Base-by-base conservation (phyloP, 2,113 vertebrate genomes). In the Salvator merianae region DNA sequence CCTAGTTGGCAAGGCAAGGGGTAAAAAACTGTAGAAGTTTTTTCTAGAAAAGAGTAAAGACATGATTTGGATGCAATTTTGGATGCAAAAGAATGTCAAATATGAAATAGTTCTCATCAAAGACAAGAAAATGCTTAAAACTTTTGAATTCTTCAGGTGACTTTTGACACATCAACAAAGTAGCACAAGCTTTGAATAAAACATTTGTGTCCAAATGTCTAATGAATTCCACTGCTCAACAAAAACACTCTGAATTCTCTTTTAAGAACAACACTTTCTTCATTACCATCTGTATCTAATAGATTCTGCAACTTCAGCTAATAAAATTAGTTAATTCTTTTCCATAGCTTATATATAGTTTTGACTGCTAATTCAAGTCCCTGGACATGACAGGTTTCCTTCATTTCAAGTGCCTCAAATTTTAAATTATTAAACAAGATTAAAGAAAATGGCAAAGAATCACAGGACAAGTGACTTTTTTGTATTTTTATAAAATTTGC, bases 401-500 rank as follows among this genome's bases (percentile, higher is more conserved):
- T 74, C 77, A 79, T n/a, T 66, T 40, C 18, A 84, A 7, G 34
- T 26, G 72, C 28, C 43, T 71, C 20, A 79, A 32, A 34, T 73
- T 34, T 38, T 68, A 65, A 34, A 16, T 34, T 28, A 79, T 1
- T 20, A 71, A 74, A 84, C 0, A 0, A 18, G 72, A 63, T 4
- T 3, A 0, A 4, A 2, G 1, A 71, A 76, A 69, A 84, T 24
- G 7, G 24, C 38, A 34, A 83, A 89, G 34, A 59, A 85, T 34
- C 83, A 82, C 22, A 80, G 43, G 75, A 9, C 4, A n/a, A 73
- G 5, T 72, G 47, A 2, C 9, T 59, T 83, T 73, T 77, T 87
- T 81, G 78, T 88, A 72, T 92, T 95, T 95, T 95, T 95, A 94
- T 93, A 94, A 94, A 95, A 93, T 90, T 92, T 92, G 88, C 87